A percentile compares a stretch with the other conserved stretches of the same genome.
phyloP scores from a whole-genome alignment of 2,113 vertebrate genomes.

The Myotis brandtii region DNA sequence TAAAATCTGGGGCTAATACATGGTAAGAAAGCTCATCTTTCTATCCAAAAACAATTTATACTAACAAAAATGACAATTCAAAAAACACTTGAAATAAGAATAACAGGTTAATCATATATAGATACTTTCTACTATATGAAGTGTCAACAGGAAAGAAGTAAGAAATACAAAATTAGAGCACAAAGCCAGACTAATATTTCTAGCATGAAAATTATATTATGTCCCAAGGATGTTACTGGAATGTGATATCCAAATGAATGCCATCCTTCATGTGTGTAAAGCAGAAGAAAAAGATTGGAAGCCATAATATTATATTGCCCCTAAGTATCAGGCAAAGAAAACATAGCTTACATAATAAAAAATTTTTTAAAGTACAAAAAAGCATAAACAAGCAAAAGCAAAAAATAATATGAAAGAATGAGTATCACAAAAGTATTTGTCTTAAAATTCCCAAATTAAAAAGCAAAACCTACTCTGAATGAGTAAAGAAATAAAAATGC shows the following conservation, averaged over 20 bases:
- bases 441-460: neutral
- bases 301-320: neutral
- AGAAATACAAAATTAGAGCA: neutral
- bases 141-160: neutral
- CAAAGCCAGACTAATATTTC: neutral
- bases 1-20: neutral
- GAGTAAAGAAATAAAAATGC: neutral
- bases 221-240: neutral
- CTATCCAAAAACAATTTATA: neutral
- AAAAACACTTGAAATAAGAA: neutral
- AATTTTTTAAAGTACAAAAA: neutral
- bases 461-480: neutral
- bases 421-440: neutral
- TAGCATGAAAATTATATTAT: neutral
- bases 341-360: neutral
- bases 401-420: neutral
- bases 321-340: neutral
- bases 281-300: neutral
- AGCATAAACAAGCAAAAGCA: neutral
- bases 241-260: neutral
- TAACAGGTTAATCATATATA: neutral
- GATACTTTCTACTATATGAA: neutral
- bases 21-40: neutral
- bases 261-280: neutral
- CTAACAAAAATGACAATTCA: neutral